Evolutionary conservation across 2,888 invertebrate species (phyloP).

Genomic region (Chrysotoxum bicinctum): DNA sequence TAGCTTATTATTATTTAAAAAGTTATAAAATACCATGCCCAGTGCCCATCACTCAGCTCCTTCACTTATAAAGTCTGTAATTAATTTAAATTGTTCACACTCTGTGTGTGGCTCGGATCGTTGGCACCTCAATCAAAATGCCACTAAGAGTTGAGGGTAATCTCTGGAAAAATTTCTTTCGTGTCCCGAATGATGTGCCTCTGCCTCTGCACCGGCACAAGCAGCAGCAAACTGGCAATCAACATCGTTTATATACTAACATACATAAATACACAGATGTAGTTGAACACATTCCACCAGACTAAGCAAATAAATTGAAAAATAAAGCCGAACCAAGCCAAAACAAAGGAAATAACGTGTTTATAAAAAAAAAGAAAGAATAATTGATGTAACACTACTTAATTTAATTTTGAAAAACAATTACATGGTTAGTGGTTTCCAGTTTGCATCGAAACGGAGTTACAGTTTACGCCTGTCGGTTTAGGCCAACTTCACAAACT

Average conservation of each 20-base stretch:
- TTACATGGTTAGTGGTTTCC: conserved; percentile 55
- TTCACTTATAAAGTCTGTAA: conserved; percentile 42
- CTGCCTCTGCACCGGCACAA: conserved; percentile 5
- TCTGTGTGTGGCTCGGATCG: conserved; percentile 42
- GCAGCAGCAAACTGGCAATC: conserved; percentile 9
- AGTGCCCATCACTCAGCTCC: conserved; percentile 18
- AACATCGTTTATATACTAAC: background rate
- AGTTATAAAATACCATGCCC: conserved; percentile 15
- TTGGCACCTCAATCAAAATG: conserved; percentile 67
- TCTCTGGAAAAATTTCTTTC: conserved; percentile 55
- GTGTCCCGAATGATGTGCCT: conserved; percentile 16
- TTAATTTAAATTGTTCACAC: conserved; percentile 70
- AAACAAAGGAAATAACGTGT: conserved; percentile 40
- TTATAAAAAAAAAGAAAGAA: conserved; percentile 19
- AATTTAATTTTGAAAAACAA: conserved; percentile 56
- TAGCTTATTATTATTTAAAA: conserved; percentile 19
- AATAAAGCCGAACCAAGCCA: conserved; percentile 5
- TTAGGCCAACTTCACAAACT: conserved; percentile 36
- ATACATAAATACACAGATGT: background rate
- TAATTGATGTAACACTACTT: conserved; percentile 63
- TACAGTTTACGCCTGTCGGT: conserved; percentile 26
- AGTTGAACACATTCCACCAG: conserved; percentile 26
- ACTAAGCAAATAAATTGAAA: conserved; percentile 35
- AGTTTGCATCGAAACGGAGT: conserved; percentile 40
- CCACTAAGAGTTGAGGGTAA: conserved; percentile 43